Base-by-base conservation (phyloP, 2,888 invertebrate genomes). In the Ichneumoninae sp. region DNA sequence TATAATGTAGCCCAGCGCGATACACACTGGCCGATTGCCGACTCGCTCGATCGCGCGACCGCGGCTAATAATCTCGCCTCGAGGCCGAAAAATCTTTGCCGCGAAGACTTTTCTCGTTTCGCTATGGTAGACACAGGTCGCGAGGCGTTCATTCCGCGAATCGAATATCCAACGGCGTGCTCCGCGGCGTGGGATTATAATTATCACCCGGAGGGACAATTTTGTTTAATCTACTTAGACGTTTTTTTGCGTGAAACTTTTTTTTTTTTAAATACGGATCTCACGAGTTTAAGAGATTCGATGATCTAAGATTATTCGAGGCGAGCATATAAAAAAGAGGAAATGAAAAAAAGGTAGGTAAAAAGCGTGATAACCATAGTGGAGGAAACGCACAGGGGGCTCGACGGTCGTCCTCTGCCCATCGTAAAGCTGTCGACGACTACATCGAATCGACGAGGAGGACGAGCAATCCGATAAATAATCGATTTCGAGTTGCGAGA, bases 381-480 rank as follows among this genome's bases (percentile, higher is more conserved):
- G 26, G 33, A 57, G 57, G 57, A 57, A 22, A 57, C 26, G 22
- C 7, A n/a, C 33, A 63, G 7, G 16, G 63, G 3, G 1, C 63
- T 30, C 63, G 63, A 63, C 6, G 30, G 33, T 16, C 44, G 44
- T 63, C 63, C 75, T 5, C 33, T 19, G 47, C 52, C 26, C 76
- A 2, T 81, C 81, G 76, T 81, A 81, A 81, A 76, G 70, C 76
- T 81, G 81, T 81, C 81, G 70, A 81, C 81, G 81, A 47, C 70
- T 76, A 76, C 76, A 76, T 81, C 81, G 81, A 81, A 81, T 81
- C 76, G 81, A 81, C 76, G 81, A 70, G 70, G 52, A 69, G 63
- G 65, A 69, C 75, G 81, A 81, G 76, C 81, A 81, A 81, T 81
- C 81, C 81, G 81, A 83, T 83, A 74, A 79, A 83, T 78, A 78